Base-by-base conservation (phyloP, 2,113 vertebrate genomes). In the Seriola aureovittata region DNA sequence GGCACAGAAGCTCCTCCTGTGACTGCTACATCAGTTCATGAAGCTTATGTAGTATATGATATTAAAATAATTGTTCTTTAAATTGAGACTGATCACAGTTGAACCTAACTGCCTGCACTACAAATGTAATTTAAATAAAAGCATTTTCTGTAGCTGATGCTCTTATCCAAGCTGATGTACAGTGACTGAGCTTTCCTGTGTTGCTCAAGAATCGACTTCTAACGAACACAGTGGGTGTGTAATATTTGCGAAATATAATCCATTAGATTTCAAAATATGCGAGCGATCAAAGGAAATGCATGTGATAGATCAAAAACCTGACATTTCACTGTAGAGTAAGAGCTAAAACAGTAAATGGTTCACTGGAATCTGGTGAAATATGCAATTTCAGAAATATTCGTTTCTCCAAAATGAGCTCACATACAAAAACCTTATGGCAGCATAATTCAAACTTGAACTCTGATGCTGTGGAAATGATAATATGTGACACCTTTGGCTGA, bases 131-230 rank as follows among this genome's bases (percentile, higher is more conserved):
- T 50, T 19, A 50, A 9, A n/a, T n/a, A 13, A 48, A 48, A 48
- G 40, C 40, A 9, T 40, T 11, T 40, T 10, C 6, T 46, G 13
- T 16, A 50, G n/a, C 63, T 60, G 71, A 23, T 7, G 9, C 36
- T 8, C 42, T 64, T 23, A 23, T 67, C 2, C 3, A 19, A 60
- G 36, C n/a, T 29, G 10, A 40, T 46, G 34, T 42, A 29, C 40
- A 42, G 59, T 59, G 29, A 64, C 44, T 8, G 57, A 2, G 36
- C 16, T 34, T 82, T 81, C 78, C 64, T 80, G 17, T n/a, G 55
- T 68, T 60, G 29, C 60, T 71, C 25, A 78, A 65, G 36, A 77
- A 23, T 23, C 5, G 55, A 66, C 72, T 54, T 50, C 21, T 54
- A 48, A 25, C n/a, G 21, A 70, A 62, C 68, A 3, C 4, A 1